phyloP scores from a whole-genome alignment of 2,797 vertebrate species.

The Fratercula arctica region DNA sequence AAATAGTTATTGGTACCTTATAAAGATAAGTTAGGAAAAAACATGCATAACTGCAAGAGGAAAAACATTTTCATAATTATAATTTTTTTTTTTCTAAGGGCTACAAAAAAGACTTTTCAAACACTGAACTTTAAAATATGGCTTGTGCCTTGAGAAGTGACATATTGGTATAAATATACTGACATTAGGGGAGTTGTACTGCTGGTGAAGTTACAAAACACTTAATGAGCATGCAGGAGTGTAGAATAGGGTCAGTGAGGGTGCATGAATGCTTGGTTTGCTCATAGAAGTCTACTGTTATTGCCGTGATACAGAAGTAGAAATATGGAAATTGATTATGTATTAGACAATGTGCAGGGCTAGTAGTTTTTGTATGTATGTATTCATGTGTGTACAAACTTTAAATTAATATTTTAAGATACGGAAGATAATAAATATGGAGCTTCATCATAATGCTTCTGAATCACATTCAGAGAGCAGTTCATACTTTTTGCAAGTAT shows the following conservation, averaged over 20 bases:
- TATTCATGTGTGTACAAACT: neutral
- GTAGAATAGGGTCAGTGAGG: neutral
- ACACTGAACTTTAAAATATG: neutral
- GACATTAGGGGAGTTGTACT: neutral
- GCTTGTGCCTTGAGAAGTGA: neutral
- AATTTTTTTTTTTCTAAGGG: neutral
- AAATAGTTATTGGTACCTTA: conserved; percentile 25
- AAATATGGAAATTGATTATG: neutral
- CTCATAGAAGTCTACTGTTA: neutral
- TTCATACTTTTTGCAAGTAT: neutral
- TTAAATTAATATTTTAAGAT: neutral
- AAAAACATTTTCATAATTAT: neutral
- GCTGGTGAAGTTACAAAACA: neutral
- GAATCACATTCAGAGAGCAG: neutral
- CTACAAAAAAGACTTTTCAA: neutral
- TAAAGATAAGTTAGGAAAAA: neutral
- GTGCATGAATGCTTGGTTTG: neutral
- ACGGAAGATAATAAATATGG: neutral
- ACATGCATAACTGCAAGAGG: neutral
- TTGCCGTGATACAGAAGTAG: neutral
- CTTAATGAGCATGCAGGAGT: neutral
- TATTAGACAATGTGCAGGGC: neutral
- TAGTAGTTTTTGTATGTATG: neutral
- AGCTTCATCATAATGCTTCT: neutral
- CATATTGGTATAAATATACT: neutral